Evolutionary conservation across 2,888 invertebrate species (phyloP), one percentile per base, ranked within the genome.

Genomic region (Spodoptera picta): DNA sequence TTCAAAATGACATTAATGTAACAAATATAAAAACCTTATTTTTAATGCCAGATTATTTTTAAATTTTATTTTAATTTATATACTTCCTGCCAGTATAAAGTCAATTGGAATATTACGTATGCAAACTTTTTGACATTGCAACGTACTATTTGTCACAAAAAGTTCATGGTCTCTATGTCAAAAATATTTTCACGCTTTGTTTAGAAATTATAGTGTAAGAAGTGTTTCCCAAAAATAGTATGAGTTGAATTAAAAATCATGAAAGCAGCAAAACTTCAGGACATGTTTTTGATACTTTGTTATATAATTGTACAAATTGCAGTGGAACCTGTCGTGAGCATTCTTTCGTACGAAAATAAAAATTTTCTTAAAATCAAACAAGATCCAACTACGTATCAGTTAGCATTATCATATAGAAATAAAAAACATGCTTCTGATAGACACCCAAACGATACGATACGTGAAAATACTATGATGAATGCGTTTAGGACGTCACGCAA

Each of bases 291-390:
- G 19, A 6, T 64, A 4, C 9, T 69, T 3, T 46, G 45, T 55
- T 48, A 60, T 48, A 2, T 67, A 11, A 24, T 60, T 6, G 11
- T 62, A 47, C 61, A 69, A 51, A 45, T 49, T 45, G 42, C 44
- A 6, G 51, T 73, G 12, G 62, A 52, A 49, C 63, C 61, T 45
- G 60, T 60, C 10, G 36, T 53, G 7, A 56, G 58, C 19, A 77
- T 19, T 59, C 51, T 67, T 6, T 60, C 73, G 1, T 62, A 73
- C 36, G 74, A 70, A 61, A 76, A 69, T 44, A 67, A 73, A 53
- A 62, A 65, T 46, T 52, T 55, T 44, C 54, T 60, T 10, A 73
- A 70, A 67, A 63, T 58, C 2, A 70, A 67, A 58, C 60, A 65
- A 31, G 73, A 69, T n/a, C 62, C 66, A 11, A 52, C 58, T n/a